Percentiles rank a stretch among this genome's conserved stretches.
These are phyloP conservation scores for Axis porcinus DNA, from an alignment of 2,113 vertebrate genomes.

Conservation along the genomic window DNA sequence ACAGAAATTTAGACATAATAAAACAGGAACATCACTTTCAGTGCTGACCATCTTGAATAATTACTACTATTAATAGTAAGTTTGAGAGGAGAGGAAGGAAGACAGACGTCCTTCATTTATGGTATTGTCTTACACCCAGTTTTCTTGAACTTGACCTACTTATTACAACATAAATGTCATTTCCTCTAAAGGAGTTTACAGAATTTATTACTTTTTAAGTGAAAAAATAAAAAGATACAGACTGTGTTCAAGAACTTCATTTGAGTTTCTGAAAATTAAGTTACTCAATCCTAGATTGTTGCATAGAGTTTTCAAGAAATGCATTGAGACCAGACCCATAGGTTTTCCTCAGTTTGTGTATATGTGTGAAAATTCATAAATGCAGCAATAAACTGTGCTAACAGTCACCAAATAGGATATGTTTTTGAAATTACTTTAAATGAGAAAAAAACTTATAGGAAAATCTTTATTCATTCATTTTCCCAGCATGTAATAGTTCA, in stretches of 20 bases:
- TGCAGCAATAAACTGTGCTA: background rate
- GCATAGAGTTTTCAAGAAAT: background rate
- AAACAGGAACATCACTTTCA: background rate
- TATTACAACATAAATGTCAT: background rate
- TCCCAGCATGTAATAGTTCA: background rate
- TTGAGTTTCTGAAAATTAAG: constrained; percentile 30
- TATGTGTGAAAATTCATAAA: background rate
- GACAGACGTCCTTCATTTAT: background rate
- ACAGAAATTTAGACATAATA: background rate
- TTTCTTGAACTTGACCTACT: background rate
- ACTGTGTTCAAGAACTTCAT: background rate
- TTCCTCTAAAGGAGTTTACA: constrained; percentile 5
- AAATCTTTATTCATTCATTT: background rate
- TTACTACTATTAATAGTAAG: background rate
- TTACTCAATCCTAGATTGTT: background rate
- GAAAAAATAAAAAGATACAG: background rate
- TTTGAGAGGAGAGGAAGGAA: background rate
- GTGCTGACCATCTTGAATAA: background rate
- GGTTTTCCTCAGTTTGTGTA: background rate
- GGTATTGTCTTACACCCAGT: background rate
- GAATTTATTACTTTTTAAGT: background rate
- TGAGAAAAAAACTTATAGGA: background rate
- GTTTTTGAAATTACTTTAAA: background rate
- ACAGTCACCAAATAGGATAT: background rate
- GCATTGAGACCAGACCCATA: background rate